These are phyloP conservation scores for Scortum barcoo DNA, from an alignment of 2,113 vertebrate genomes.

Conservation along the genomic window DNA sequence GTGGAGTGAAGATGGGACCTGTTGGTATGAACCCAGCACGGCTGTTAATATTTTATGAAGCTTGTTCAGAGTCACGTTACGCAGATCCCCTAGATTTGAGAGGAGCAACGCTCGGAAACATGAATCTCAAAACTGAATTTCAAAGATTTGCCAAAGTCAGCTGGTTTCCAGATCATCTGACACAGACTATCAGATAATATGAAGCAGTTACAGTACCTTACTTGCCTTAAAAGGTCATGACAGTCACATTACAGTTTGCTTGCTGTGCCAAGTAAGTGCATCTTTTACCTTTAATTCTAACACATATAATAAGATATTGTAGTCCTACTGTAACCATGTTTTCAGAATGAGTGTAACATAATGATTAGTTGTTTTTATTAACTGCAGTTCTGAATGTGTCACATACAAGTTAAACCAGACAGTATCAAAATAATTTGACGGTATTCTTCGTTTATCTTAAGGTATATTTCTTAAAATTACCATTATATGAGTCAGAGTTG, in stretches of 20 bases:
- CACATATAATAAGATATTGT: background rate
- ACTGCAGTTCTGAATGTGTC: background rate
- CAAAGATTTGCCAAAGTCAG: slow-evolving; percentile 59
- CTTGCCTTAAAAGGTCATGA: background rate
- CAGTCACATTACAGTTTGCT: background rate
- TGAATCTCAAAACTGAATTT: slow-evolving; percentile 61
- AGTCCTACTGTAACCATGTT: background rate
- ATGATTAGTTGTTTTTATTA: background rate
- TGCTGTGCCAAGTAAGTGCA: background rate
- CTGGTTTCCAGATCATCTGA: background rate
- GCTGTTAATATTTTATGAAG: slow-evolving; percentile 82
- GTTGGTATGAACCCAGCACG: slow-evolving; percentile 26
- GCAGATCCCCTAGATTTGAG: slow-evolving; percentile 56
- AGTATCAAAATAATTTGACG: background rate
- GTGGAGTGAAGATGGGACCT: slow-evolving; percentile 28
- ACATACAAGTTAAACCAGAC: background rate
- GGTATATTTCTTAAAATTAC: background rate
- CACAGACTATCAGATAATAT: background rate
- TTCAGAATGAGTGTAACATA: background rate
- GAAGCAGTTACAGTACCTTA: background rate
- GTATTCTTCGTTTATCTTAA: background rate
- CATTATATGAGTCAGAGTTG: background rate
- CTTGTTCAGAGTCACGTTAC: slow-evolving; percentile 79
- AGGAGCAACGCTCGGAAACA: slow-evolving; percentile 32
- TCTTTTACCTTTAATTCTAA: slow-evolving; percentile 2